Evolutionary conservation across 1,140 invertebrate genomes (phyloP).

Genomic region (Steinernema khuongi): DNA sequence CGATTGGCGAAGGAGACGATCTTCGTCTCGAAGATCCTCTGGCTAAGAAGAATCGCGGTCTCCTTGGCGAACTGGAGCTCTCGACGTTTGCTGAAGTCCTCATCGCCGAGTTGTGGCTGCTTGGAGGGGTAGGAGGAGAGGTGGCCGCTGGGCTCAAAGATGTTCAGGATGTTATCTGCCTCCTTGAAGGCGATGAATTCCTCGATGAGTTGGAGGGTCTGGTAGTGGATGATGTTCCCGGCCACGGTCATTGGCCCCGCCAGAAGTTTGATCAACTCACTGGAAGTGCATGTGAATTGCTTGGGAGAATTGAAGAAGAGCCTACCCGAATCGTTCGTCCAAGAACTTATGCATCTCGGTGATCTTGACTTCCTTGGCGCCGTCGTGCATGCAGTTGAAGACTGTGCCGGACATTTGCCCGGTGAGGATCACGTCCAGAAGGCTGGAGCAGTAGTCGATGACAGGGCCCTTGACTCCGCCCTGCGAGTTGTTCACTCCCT

Average conservation of each 20-base stretch:
- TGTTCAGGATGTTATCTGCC: background rate
- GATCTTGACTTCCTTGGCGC: background rate
- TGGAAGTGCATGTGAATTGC: background rate
- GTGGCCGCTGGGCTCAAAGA: background rate
- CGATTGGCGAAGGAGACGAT: conserved; percentile 2
- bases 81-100: background rate
- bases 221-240: background rate
- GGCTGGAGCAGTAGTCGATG: background rate
- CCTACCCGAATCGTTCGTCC: background rate
- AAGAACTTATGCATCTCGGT: background rate
- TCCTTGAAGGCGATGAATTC: conserved; percentile 3
- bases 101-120: background rate
- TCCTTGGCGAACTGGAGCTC: background rate
- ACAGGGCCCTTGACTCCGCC: background rate
- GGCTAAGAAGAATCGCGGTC: background rate
- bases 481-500: background rate
- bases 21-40: background rate
- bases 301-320: background rate
- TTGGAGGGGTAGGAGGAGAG: background rate
- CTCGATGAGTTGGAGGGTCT: background rate
- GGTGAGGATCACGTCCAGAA: background rate
- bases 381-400: background rate
- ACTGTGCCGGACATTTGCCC: background rate
- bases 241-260: background rate
- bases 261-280: background rate